Percentiles rank a stretch among this genome's conserved stretches.
phyloP scores from a whole-genome alignment of 64 coral and sea anemone species.

The Dendrophyllia cribrosa region DNA sequence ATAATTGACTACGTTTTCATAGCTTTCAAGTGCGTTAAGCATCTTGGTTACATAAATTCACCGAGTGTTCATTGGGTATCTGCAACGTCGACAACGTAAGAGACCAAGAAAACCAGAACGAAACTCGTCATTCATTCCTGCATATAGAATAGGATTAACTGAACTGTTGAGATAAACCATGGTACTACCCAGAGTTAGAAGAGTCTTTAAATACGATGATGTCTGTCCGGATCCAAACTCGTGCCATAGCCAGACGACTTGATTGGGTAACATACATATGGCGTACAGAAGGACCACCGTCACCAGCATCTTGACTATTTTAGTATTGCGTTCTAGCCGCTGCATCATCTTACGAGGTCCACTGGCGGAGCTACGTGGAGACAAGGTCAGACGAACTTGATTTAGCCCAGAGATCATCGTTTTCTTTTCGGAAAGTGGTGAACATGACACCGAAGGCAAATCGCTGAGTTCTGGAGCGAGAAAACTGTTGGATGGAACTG shows the following conservation, averaged over 20 bases:
- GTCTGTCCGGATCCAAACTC: conserved; percentile 78
- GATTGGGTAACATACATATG: conserved; percentile 82
- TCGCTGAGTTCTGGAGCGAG: conserved; percentile 44
- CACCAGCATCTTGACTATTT: conserved; percentile 88
- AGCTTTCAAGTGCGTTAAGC: too few relatives aligned
- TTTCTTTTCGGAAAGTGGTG: conserved; percentile 14
- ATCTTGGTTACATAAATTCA: too few relatives aligned
- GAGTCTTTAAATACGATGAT: conserved; percentile 9
- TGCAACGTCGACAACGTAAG: conserved; percentile 32
- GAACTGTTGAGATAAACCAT: conserved; percentile 92
- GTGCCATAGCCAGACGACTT: conserved; percentile 88
- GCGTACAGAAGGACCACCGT: conserved; percentile 82
- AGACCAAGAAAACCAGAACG: conserved; percentile 74
- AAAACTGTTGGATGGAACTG: conserved; percentile 20
- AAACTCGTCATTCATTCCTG: conserved; percentile 95
- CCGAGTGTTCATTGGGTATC: too few relatives aligned
- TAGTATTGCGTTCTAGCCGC: conserved; percentile 83
- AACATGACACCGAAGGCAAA: conserved; percentile 1
- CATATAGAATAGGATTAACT: conserved; percentile 84
- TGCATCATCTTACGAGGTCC: conserved; percentile 47
- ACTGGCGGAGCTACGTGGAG: not conserved
- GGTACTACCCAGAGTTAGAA: conserved; percentile 71
- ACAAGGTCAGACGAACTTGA: not conserved
- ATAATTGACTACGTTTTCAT: too few relatives aligned
- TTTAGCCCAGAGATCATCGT: not conserved